Evolutionary conservation across 2,797 vertebrate genomes (phyloP).

Genomic region (Cyprinella venusta): DNA sequence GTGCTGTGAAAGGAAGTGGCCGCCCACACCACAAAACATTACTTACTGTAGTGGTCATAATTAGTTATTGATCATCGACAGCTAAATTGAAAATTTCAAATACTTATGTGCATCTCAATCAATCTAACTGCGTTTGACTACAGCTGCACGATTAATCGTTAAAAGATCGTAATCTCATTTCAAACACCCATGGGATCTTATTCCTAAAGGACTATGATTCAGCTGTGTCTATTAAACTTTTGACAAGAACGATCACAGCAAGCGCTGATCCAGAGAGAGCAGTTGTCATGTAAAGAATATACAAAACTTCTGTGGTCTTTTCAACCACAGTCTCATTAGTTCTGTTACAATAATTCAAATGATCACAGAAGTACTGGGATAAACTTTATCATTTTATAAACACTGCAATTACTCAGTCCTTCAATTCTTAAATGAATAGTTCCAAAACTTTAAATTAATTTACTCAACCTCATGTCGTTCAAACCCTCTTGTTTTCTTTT

Average conservation of each 20-base stretch:
- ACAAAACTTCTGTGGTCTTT: background rate
- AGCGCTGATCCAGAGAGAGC: background rate
- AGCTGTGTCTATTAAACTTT: background rate
- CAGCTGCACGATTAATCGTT: background rate
- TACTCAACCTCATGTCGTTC: background rate
- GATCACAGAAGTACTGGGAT: background rate
- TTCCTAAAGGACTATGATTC: background rate
- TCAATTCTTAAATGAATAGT: background rate
- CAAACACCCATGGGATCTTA: background rate
- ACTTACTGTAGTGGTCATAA: background rate
- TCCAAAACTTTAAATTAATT: background rate
- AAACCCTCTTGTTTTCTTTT: background rate
- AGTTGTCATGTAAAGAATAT: background rate
- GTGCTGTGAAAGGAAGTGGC: background rate
- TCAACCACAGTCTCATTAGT: background rate
- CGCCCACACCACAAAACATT: background rate
- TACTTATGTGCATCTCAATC: constrained; percentile 5
- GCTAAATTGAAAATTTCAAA: background rate
- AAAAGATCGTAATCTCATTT: background rate
- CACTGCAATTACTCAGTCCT: background rate
- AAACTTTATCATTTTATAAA: background rate
- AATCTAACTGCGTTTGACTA: background rate
- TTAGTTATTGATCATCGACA: background rate
- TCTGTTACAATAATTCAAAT: background rate
- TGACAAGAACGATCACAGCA: background rate